A percentile compares a stretch with the other conserved stretches of the same genome.
These are phyloP conservation scores for Pelvicachromis taeniatus DNA, from an alignment of 2,113 vertebrate species.

Conservation along the genomic window DNA sequence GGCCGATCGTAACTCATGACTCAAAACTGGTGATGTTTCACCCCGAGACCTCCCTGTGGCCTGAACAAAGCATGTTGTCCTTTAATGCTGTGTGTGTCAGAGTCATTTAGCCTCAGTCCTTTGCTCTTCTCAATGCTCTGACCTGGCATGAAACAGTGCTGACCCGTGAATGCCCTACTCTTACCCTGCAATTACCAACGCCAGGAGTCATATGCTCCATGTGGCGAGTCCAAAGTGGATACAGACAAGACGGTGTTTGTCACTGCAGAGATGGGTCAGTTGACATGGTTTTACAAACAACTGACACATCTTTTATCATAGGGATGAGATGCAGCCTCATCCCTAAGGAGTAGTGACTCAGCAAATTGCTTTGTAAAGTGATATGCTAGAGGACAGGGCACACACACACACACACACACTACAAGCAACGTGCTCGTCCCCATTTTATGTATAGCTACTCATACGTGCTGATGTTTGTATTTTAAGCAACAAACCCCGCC, in stretches of 20 bases:
- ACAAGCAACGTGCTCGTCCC: not conserved
- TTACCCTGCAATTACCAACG: not conserved
- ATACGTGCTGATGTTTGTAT: not conserved
- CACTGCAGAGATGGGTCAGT: not conserved
- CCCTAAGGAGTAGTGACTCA: slow-evolving; percentile 7
- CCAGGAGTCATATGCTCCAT: slow-evolving; percentile 15
- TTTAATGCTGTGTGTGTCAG: slow-evolving; percentile 12
- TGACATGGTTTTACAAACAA: not conserved
- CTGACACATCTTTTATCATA: slow-evolving; percentile 1
- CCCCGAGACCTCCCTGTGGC: not conserved
- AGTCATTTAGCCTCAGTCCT: not conserved
- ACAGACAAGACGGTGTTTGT: slow-evolving; percentile 1
- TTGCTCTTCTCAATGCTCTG: not conserved
- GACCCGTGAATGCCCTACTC: slow-evolving; percentile 17
- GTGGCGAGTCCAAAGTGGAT: not conserved
- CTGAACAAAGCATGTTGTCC: not conserved
- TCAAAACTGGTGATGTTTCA: not conserved
- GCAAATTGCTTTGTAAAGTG: not conserved
- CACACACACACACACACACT: not conserved
- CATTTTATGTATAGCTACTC: not conserved
- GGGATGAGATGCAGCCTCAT: not conserved
- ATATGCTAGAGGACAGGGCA: not conserved
- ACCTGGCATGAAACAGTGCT: slow-evolving; percentile 12
- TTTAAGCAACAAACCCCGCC: not conserved
- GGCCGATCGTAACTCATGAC: not conserved